Base-by-base conservation (phyloP, 2,888 invertebrate species). In the Synanthedon formicaeformis region DNA sequence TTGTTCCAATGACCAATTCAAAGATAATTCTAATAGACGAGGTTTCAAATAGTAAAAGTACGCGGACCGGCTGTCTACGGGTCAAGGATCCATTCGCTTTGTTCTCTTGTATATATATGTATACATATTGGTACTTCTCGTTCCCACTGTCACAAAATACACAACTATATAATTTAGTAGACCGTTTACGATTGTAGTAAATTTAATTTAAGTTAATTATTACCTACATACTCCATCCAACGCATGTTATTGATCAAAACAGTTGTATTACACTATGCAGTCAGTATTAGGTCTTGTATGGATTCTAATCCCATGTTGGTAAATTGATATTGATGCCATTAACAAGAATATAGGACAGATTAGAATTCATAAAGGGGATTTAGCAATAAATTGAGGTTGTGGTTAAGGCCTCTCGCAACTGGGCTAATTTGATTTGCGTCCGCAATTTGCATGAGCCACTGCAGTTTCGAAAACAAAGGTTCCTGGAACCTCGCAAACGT, bases 81-180 rank as follows among this genome's bases (percentile, higher is more conserved):
- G 78, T 79, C 82, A 83, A 82, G 82, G 82, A 76, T 34, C 78
- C 67, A 70, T 65, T 59, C 58, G 65, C 75, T 77, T 81, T 78
- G 74, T 75, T 73, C 73, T 68, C 62, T 59, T 56, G 60, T 55
- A 50, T 12, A 16, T n/a, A n/a, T n/a, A n/a, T n/a, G n/a, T n/a
- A 16, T 16, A 16, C 16, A 12, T 13, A 23, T 23, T 34, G 10
- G 10, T 10, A 34, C 34, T 34, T n/a, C 45, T n/a, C n/a, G 45
- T 45, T 45, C 45, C 45, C 45, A 45, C 14, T 45, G 14, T 45
- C 45, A 45, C 45, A 14, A 12, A 34, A 6, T 34, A 34, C 6
- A 34, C 34, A 34, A 23, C 34, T 34, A 34, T 34, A 34, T n/a
- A n/a, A n/a, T 34, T 34, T 34, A 34, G 2, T 34, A 34, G 34